Evolutionary conservation across 2,888 invertebrate species (phyloP).

Genomic region (Poecilobothrus nobilitatus): DNA sequence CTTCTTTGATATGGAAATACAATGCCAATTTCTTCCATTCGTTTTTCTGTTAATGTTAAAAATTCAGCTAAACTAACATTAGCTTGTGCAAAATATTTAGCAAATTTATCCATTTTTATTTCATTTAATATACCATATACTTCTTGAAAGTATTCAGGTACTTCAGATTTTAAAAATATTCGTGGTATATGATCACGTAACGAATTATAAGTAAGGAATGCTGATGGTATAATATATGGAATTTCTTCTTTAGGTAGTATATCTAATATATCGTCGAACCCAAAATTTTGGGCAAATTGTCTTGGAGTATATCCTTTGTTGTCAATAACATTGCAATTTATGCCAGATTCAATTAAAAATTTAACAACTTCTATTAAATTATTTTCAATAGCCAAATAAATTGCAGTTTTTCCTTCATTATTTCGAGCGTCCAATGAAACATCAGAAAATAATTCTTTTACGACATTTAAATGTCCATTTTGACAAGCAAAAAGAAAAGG

Average conservation of each 20-base stretch:
- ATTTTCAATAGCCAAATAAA: slow-evolving; percentile 41
- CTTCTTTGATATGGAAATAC: slow-evolving; percentile 34
- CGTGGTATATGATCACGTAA: slow-evolving; percentile 39
- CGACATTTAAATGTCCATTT: slow-evolving; percentile 32
- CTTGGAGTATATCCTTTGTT: slow-evolving; percentile 37
- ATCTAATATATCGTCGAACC: slow-evolving; percentile 37
- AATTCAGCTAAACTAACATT: slow-evolving; percentile 34
- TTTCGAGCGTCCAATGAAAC: slow-evolving; percentile 37
- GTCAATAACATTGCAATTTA: slow-evolving; percentile 32
- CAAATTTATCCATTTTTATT: slow-evolving; percentile 29
- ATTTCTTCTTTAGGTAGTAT: slow-evolving; percentile 31
- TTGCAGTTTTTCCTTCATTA: slow-evolving; percentile 37
- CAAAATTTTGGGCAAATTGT: slow-evolving; percentile 38
- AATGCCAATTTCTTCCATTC: slow-evolving; percentile 34
- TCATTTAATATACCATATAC: slow-evolving; percentile 32
- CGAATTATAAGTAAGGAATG: slow-evolving; percentile 34
- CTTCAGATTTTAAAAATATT: slow-evolving; percentile 37
- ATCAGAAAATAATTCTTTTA: slow-evolving; percentile 31
- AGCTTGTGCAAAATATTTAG: slow-evolving; percentile 35
- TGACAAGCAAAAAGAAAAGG: slow-evolving; percentile 41
- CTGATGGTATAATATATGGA: slow-evolving; percentile 32
- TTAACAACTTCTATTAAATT: slow-evolving; percentile 37
- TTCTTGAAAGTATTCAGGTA: slow-evolving; percentile 43
- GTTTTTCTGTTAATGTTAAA: slow-evolving; percentile 34
- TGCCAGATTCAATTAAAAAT: slow-evolving; percentile 34